These are phyloP conservation scores for Alca torda DNA, from an alignment of 2,797 vertebrate species.

Conservation along the genomic window DNA sequence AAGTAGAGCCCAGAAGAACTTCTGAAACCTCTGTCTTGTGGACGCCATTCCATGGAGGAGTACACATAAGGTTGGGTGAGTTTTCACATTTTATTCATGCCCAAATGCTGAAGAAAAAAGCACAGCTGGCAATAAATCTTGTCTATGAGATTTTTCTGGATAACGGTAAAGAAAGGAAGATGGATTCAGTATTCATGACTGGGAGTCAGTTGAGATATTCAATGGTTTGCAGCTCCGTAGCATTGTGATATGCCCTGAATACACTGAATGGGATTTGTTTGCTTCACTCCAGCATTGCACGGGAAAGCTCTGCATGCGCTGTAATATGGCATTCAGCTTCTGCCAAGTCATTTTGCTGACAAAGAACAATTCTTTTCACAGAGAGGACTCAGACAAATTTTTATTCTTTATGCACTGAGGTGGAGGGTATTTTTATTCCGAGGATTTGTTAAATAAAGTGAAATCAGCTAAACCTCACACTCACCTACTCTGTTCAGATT, in stretches of 20 bases:
- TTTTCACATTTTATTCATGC: neutral
- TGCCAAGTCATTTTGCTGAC: slow-evolving; percentile 58
- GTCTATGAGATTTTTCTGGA: neutral
- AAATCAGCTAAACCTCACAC: neutral
- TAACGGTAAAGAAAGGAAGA: neutral
- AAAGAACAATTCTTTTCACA: neutral
- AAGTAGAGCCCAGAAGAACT: neutral
- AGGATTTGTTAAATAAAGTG: neutral
- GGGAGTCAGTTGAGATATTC: neutral
- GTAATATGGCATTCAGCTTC: slow-evolving; percentile 36
- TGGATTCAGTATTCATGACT: neutral
- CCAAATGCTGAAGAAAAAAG: neutral
- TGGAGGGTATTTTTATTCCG: neutral
- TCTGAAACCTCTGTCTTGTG: neutral
- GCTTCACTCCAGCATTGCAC: neutral
- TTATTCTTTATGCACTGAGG: neutral
- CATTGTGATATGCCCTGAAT: slow-evolving; percentile 34
- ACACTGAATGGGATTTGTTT: slow-evolving; percentile 36
- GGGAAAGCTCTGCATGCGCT: slow-evolving; percentile 41
- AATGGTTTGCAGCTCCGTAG: neutral
- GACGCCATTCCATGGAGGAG: neutral
- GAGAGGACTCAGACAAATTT: neutral
- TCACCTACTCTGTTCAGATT: neutral
- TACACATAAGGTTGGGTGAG: neutral
- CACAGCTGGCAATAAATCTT: neutral